Percentiles rank a stretch among this genome's conserved stretches.
Evolutionary conservation across 2,797 vertebrate genomes (phyloP).

Genomic region (Hydrolagus colliei): DNA sequence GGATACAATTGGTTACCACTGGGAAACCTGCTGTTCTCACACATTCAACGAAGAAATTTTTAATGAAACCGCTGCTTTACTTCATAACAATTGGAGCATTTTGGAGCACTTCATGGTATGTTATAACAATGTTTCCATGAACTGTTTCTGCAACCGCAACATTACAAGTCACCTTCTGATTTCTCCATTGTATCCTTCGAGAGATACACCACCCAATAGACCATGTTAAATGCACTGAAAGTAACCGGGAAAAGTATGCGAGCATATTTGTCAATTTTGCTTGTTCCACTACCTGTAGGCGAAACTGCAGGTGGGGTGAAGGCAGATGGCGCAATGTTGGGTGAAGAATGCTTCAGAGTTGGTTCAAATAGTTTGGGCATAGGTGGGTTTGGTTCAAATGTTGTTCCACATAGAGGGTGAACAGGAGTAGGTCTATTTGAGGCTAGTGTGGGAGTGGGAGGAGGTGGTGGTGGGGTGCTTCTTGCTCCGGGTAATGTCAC

Average conservation of each 20-base stretch:
- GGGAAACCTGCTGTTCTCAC: neutral
- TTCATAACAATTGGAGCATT: slow-evolving; percentile 34
- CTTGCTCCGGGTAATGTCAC: slow-evolving; percentile 65
- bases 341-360: slow-evolving; percentile 56
- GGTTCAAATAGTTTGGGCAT: slow-evolving; percentile 70
- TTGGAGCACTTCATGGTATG: neutral
- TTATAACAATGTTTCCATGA: slow-evolving; percentile 48
- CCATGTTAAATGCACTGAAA: slow-evolving; percentile 96
- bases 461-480: slow-evolving; percentile 60
- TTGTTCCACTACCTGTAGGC: slow-evolving; percentile 72
- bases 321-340: slow-evolving; percentile 42
- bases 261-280: slow-evolving; percentile 98
- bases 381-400: slow-evolving; percentile 70
- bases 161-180: slow-evolving; percentile 65
- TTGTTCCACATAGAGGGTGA: slow-evolving; percentile 51
- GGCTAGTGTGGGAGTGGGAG: slow-evolving; percentile 68
- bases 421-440: slow-evolving; percentile 49
- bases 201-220: slow-evolving; percentile 98
- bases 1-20: slow-evolving; percentile 1
- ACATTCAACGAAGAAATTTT: slow-evolving; percentile 39
- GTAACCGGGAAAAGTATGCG: slow-evolving; percentile 95
- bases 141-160: slow-evolving; percentile 55
- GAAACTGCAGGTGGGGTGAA: slow-evolving; percentile 53
- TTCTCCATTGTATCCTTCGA: slow-evolving; percentile 92
- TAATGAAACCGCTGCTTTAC: slow-evolving; percentile 59